Evolutionary conservation across 2,113 vertebrate species (phyloP).

Genomic region (Phalacrocorax carbo): DNA sequence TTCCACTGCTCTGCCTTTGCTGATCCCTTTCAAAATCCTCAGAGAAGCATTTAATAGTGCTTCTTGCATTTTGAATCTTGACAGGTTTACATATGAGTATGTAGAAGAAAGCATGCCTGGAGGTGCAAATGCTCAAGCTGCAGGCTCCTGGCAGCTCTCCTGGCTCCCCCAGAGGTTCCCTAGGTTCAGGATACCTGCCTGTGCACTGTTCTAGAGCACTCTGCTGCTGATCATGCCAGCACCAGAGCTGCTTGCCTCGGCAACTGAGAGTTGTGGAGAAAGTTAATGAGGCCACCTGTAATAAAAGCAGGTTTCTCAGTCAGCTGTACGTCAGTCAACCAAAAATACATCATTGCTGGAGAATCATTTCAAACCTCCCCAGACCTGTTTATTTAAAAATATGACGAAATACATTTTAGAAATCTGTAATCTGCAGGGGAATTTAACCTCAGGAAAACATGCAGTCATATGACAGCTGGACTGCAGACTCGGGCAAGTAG

Average conservation of each 20-base stretch:
- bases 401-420: neutral
- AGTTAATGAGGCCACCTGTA: neutral
- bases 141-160: neutral
- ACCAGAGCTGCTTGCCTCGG: neutral
- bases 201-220: neutral
- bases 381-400: neutral
- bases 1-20: neutral
- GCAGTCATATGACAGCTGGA: neutral
- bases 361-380: neutral
- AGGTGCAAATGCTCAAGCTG: neutral
- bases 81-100: neutral
- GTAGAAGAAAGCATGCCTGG: neutral
- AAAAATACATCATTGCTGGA: neutral
- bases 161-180: neutral
- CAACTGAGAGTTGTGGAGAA: neutral
- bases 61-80: neutral
- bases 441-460: neutral
- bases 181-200: fast-evolving
- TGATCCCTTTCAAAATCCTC: neutral
- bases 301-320: neutral
- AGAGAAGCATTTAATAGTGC: neutral
- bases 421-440: neutral
- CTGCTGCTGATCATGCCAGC: neutral
- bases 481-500: neutral
- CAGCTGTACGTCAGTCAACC: neutral